Base-by-base conservation (phyloP, 2,113 vertebrate genomes). In the Pomatorhinus ruficollis region DNA sequence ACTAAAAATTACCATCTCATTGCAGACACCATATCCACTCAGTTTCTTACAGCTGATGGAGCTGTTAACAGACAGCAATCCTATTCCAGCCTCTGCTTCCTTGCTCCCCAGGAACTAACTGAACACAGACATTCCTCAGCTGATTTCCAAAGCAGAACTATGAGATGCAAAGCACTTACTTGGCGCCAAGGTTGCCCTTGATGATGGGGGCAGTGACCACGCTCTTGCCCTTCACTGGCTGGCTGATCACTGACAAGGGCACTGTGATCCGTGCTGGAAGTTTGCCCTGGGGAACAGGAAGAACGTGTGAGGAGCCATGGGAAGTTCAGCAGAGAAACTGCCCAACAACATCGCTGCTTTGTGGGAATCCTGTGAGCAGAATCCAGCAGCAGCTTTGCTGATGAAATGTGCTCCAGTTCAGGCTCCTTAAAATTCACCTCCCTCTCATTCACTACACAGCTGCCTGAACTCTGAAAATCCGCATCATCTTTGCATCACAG, bases 191-290 rank as follows among this genome's bases (percentile, higher is more conserved):
- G 93, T 99, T 99, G 95, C 99, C 99, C 97, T 99, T 99, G 84
- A 99, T 98, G 85, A 99, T 98, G 25, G 99, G 99, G 17, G 99
- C 98, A n/a, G 99, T 98, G 97, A 99, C 98, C 71, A 99, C 98
- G 1, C 98, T 99, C 97, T 99, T 99, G 96, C 98, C 99, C 97
- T 99, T 99, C 98, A 99, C 98, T 5, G 99, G 99, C 93, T 99
- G 99, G 97, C 99, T 99, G 82, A 99, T 99, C 64, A 99, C 99
- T 31, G 99, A 99, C 7, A 99, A 98, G 0, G 99, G 99, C 83
- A 99, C 99, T 0, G 99, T 99, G 93, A 99, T 99, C 53, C 99
- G 98, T 4, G 99, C 97, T 61, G 99, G 99, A 39, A 99, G 95
- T 84, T 99, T 99, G 13, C 99, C 99, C 99, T 99, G 54, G 15